These are phyloP conservation scores for Epizoanthus scotinus DNA, from an alignment of 92 coral and sea anemone species.

Conservation along the genomic window DNA sequence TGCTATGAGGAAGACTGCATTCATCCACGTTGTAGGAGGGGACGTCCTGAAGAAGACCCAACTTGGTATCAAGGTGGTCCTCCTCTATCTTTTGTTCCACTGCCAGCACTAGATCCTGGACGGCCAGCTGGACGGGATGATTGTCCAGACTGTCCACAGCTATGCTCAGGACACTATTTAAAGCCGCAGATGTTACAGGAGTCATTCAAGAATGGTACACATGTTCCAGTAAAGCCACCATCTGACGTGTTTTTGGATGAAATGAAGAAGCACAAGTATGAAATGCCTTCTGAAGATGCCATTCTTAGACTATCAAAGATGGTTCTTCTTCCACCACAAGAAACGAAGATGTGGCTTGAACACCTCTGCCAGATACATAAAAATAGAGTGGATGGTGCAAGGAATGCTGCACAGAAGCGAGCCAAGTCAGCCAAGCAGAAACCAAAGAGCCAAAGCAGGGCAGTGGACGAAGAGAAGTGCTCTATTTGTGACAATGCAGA, in stretches of 20 bases:
- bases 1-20: constrained; percentile 40
- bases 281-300: constrained; percentile 39
- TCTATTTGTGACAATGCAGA: constrained; percentile 34
- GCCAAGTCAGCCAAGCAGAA: constrained; percentile 39
- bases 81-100: constrained; percentile 40
- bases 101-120: constrained; percentile 43
- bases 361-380: constrained; percentile 36
- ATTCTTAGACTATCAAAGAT: constrained; percentile 36
- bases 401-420: constrained; percentile 45
- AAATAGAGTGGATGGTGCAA: constrained; percentile 40
- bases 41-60: constrained; percentile 39
- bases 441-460: constrained; percentile 13
- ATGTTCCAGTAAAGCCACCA: constrained; percentile 41
- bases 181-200: constrained; percentile 38
- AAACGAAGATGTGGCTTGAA: constrained; percentile 44
- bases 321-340: constrained; percentile 52
- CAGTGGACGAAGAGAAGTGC: constrained; percentile 34
- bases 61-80: constrained; percentile 50
- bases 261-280: constrained; percentile 39
- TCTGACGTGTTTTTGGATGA: constrained; percentile 32
- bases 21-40: constrained; percentile 48
- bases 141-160: constrained; percentile 44
- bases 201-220: constrained; percentile 25
- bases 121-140: constrained; percentile 50
- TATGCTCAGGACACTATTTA: constrained; percentile 47